Conservation (phyloP, 1,140 invertebrate genomes). For the Zaprionus ghesquierei region DNA sequence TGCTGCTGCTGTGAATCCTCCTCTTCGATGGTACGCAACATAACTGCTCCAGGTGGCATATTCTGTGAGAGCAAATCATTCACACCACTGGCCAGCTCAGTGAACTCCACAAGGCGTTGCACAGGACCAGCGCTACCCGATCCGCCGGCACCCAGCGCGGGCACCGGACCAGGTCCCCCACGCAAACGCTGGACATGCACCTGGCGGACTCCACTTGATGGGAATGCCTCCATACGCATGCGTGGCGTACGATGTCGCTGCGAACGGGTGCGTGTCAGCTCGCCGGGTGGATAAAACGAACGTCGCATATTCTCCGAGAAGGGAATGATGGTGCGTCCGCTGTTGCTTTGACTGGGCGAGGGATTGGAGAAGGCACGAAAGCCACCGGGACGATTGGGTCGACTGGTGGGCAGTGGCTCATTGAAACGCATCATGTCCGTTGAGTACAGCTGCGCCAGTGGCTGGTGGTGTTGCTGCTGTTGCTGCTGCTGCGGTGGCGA, state of each 20-base stretch:
- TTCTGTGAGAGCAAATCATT: conserved; percentile 1
- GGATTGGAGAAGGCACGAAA: conserved; percentile 11
- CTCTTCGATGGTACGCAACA: conserved; percentile 31
- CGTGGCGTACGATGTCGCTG: conserved; percentile 17
- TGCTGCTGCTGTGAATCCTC: conserved; percentile 12
- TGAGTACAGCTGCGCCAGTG: neutral
- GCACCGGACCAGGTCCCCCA: neutral
- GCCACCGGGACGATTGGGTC: neutral
- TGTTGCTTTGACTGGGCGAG: neutral
- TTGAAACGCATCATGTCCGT: conserved; percentile 24
- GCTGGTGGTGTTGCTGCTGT: neutral
- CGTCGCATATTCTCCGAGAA: conserved; percentile 22
- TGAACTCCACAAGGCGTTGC: conserved; percentile 24
- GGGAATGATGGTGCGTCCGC: conserved; percentile 7
- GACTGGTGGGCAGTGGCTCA: conserved; percentile 31
- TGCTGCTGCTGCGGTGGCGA: neutral
- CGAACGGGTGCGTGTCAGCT: neutral
- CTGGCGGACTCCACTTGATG: neutral
- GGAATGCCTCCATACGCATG: conserved; percentile 13
- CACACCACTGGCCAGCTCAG: neutral
- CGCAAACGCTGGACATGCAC: conserved; percentile 26
- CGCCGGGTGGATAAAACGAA: conserved; percentile 1
- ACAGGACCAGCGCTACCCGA: neutral
- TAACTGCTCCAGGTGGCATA: neutral
- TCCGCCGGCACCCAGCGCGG: neutral